A percentile compares a stretch with the other conserved stretches of the same genome.
These are phyloP conservation scores for Melanchra persicariae DNA, from an alignment of 2,888 invertebrate species.

Conservation along the genomic window DNA sequence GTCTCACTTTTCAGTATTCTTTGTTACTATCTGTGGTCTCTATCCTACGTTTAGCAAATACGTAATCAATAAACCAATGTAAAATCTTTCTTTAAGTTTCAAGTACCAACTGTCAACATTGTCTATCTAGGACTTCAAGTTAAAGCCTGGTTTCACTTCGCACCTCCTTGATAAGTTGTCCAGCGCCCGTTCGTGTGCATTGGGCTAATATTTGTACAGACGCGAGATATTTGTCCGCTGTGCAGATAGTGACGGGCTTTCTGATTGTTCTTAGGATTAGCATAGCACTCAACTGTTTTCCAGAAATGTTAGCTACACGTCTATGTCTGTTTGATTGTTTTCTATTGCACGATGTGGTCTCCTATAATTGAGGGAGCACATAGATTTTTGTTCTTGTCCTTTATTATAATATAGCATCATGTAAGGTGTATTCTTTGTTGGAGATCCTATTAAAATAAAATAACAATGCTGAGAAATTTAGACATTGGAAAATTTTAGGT, in stretches of 20 bases:
- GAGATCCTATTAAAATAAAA: too few species aligned
- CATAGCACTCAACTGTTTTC: slow-evolving; percentile 26
- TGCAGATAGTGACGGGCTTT: slow-evolving; percentile 54
- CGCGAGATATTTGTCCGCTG: slow-evolving; percentile 66
- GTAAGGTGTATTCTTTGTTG: too few species aligned
- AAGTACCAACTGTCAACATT: background rate
- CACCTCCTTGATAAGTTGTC: slow-evolving; percentile 50
- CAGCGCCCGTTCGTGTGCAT: slow-evolving; percentile 41
- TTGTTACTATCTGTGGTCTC: too few species aligned
- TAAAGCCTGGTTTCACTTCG: slow-evolving; percentile 43
- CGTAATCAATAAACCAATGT: too few species aligned
- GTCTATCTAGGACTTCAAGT: slow-evolving; percentile 18
- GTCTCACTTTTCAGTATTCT: too few species aligned
- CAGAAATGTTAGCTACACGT: slow-evolving; percentile 12
- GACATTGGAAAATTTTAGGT: too few species aligned
- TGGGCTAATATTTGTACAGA: slow-evolving; percentile 68
- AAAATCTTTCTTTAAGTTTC: background rate
- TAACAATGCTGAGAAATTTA: background rate
- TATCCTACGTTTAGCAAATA: too few species aligned
- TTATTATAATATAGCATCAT: too few species aligned
- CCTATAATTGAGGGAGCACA: too few species aligned
- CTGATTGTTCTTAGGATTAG: slow-evolving; percentile 65
- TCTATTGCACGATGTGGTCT: too few species aligned
- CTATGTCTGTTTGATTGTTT: too few species aligned
- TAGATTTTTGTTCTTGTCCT: too few species aligned